Evolutionary conservation across 2,113 vertebrate genomes (phyloP), one percentile per base, ranked within the genome.

Genomic region (Sceloporus tristichus): DNA sequence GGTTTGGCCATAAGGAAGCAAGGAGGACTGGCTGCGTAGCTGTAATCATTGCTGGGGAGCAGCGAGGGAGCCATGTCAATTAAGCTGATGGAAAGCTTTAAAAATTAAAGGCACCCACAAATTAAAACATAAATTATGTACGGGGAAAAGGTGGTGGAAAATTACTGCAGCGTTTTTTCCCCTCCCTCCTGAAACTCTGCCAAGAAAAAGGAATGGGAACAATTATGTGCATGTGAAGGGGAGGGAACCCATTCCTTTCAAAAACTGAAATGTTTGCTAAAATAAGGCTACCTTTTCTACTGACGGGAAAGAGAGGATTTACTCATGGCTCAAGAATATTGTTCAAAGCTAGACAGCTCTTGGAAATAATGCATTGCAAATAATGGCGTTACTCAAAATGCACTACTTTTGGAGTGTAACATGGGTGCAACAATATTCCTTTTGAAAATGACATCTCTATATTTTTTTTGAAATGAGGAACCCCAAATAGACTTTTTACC

Each of bases 81-180:
- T 14, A 82, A 76, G n/a, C 23, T 40, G 71, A 66, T 76, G 25
- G 77, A 81, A 85, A 65, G 38, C 68, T 53, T 74, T 74, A 81
- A 85, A 85, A 75, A 66, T 82, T 81, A 68, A 81, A 81, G 78
- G 42, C 25, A 85, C 25, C 23, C 16, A 5, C 25, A 25, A 81
- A 81, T 76, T 56, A 81, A 89, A 81, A 68, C 42, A 82, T 83
- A 76, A 68, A 74, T 53, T 71, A 66, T 81, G 38, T 18, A 40
- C 23, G 34, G 40, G 40, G 0, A 13, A 40, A 70, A 78, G 68
- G 59, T 9, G 5, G 40, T 3, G 42, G 34, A 23, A 14, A 76
- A 85, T 56, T 54, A 66, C n/a, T 81, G 9, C 27, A 6, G 48
- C 14, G 14, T 4, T 81, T 14, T 71, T 29, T 10, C 14, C 14